These are phyloP conservation scores for Peromyscus polionotus DNA, from an alignment of 2,113 vertebrate genomes.

Conservation along the genomic window DNA sequence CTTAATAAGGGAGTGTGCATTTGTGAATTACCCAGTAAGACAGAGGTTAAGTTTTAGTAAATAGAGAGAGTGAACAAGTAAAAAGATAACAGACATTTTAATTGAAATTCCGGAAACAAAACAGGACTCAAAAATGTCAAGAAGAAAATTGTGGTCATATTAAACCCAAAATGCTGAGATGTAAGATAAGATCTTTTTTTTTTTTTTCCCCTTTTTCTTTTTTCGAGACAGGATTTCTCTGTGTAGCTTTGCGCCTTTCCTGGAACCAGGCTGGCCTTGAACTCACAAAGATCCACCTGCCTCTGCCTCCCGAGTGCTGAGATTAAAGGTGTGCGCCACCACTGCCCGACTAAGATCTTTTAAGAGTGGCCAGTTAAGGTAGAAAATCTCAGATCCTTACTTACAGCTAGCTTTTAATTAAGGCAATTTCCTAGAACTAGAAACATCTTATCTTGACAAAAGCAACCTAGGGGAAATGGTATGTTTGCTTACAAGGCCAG, in stretches of 20 bases:
- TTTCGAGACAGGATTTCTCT: too few species aligned
- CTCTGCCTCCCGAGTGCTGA: too few species aligned
- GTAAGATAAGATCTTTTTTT: not conserved
- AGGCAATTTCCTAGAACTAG: not conserved
- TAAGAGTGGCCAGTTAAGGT: not conserved
- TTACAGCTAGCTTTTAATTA: not conserved
- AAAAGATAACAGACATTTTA: constrained; percentile 47
- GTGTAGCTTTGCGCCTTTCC: too few species aligned
- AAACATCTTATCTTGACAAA: not conserved
- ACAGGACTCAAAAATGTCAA: constrained; percentile 25
- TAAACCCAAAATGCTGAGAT: not conserved
- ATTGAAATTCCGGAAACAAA: constrained; percentile 38
- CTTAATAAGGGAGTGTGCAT: not conserved
- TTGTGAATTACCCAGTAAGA: not conserved
- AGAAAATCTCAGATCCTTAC: not conserved
- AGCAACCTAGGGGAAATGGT: not conserved
- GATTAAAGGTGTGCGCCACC: too few species aligned
- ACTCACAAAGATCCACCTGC: too few species aligned
- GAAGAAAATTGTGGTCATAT: not conserved
- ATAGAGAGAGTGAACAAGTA: not conserved
- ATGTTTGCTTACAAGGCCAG: not conserved
- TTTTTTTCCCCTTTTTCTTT: too few species aligned
- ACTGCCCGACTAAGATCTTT: not conserved
- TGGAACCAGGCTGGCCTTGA: too few species aligned
- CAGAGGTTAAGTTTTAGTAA: constrained; percentile 19